Base-by-base conservation (phyloP, 2,797 vertebrate species). In the Chelon labrosus region DNA sequence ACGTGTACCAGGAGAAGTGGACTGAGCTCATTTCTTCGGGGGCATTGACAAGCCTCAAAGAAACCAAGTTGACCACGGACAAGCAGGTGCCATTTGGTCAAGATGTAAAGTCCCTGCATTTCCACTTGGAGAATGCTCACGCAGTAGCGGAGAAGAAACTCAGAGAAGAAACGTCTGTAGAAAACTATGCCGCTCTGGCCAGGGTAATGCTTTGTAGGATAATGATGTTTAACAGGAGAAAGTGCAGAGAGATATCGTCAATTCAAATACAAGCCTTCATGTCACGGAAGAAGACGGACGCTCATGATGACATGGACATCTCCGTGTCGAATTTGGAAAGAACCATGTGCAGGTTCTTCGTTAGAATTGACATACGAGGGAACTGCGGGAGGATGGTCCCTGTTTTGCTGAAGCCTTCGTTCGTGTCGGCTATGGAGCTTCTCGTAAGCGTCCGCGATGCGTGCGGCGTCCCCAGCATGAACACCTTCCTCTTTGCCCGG, bases 1-100 rank as follows among this genome's bases (percentile, higher is more conserved):
- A 69, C 2, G 42, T 80, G 10, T 89, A 89, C 59, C 69, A 80
- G 38, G 68, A 82, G 14, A 81, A 86, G 11, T 92, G 91, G 91
- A 87, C 65, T 14, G 58, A 55, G 41, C 73, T 65, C 0, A 73
- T 92, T 46, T 90, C 90, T 2, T 71, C 70, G 0, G 55, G 56
- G 1, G 90, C 91, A 0, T 58, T 90, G 5, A 60, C 0, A 8
- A 27, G 73, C 5, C 78, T 91, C 11, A 65, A 50, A 58, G 62
- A 85, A 46, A 68, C 25, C 0, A 79, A 88, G 35, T 7, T n/a
- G 10, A 62, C n/a, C 2, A 57, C 16, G 0, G 69, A 61, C 0
- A 75, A 82, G 44, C 60, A 57, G 5, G 75, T 83, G 37, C 90
- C 89, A 0, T 53, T 69, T 0, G 74, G 42, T 14, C 52, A 84